Evolutionary conservation across 2,113 vertebrate genomes (phyloP), one percentile per base, ranked within the genome.

Genomic region (Rhinoptilus africanus): DNA sequence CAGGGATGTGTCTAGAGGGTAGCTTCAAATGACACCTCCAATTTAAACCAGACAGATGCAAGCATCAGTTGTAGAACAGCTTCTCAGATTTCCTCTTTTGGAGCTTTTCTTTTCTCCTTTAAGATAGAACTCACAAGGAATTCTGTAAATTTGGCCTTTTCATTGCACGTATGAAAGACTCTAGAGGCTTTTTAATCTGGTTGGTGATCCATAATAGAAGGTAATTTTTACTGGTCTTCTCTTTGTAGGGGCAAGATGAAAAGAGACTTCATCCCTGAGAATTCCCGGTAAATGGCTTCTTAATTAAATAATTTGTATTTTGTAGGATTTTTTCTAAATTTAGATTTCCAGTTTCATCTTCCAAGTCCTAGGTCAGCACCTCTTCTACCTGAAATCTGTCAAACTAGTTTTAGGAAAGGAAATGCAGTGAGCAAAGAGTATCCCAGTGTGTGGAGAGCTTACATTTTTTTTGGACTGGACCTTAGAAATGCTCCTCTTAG

Each of bases 211-310:
- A 57, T 43, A 85, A 37, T 32, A 23, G 95, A 84, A 53, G 15
- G 45, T 92, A 81, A 77, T 66, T 62, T 48, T 81, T 97, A 26
- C 88, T 14, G 4, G 89, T 95, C 97, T 90, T 98, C 9, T 32
- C 48, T 93, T 93, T 88, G 35, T 85, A 98, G 98, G 82, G 72
- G 95, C 92, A 98, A 95, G 92, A 80, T 92, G 60, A 98, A 95
- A 96, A 97, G 93, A 96, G 97, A 95, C 43, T 77, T 97, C 48
- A 32, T 94, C 80, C 17, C 96, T 95, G 97, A 93, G 89, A 98
- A 92, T 97, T 64, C 93, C 81, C 96, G 97, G 98, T 98, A 98
- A 98, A 93, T 94, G 73, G 56, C 64, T 97, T 94, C 77, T 96
- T 76, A 85, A 92, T 88, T 77, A 91, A 91, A 94, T 88, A 82